Percentiles rank a stretch among this genome's conserved stretches.
These are phyloP conservation scores for Morinoia aosen DNA, from an alignment of 2,888 invertebrate genomes.

Conservation along the genomic window DNA sequence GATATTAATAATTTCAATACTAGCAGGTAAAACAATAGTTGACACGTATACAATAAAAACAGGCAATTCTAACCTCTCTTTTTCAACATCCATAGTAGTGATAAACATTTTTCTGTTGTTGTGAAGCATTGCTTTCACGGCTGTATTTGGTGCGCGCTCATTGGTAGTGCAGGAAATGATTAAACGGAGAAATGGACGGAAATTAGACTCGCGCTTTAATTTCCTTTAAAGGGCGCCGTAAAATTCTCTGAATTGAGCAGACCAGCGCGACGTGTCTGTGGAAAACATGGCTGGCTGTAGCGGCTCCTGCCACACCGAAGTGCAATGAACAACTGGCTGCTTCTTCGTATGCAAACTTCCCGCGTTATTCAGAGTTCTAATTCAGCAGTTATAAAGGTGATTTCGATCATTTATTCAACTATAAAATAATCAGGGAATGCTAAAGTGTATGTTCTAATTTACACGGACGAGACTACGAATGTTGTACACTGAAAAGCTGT, in stretches of 20 bases:
- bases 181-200: neutral
- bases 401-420: no score
- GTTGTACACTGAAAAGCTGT: no score
- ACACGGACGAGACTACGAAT: neutral
- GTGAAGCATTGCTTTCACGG: neutral
- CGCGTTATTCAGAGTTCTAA: no score
- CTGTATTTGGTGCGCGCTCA: neutral
- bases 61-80: no score
- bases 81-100: no score
- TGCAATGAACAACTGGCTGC: no score
- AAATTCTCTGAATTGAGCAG: neutral
- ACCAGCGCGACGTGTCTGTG: neutral
- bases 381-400: neutral
- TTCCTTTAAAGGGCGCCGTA: neutral
- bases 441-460: neutral
- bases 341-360: no score
- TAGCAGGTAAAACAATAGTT: no score
- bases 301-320: no score
- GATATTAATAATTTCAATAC: no score
- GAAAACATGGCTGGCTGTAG: neutral
- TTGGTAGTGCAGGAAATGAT: constrained; percentile 1
- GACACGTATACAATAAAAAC: no score
- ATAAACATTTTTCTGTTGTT: no score
- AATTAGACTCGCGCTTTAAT: neutral
- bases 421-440: neutral